Conservation (phyloP, 2,113 vertebrate species). For the Muntiacus muntjak region DNA sequence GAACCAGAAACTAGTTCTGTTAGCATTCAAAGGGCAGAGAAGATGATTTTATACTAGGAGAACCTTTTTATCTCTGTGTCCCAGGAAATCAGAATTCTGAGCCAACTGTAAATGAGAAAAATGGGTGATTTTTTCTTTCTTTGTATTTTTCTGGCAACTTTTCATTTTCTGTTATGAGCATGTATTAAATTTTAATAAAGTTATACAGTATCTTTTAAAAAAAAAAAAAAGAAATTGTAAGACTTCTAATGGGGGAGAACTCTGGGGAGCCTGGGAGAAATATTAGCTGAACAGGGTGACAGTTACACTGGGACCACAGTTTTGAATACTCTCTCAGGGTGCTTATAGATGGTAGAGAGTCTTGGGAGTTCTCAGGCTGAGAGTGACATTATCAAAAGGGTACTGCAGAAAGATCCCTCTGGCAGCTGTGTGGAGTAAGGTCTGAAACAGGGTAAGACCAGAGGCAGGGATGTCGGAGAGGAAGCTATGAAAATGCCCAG, state of each 20-base stretch:
- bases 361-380: neutral
- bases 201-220: too few species aligned
- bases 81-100: too few species aligned
- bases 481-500: neutral
- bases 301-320: neutral
- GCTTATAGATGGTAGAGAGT: neutral
- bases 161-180: too few species aligned
- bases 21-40: too few species aligned
- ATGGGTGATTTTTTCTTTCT: too few species aligned
- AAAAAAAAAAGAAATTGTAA: neutral
- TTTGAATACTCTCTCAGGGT: neutral
- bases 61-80: too few species aligned
- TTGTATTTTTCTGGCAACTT: too few species aligned
- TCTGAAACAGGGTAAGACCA: neutral
- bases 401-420: neutral
- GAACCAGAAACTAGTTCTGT: too few species aligned
- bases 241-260: neutral
- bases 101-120: too few species aligned
- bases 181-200: too few species aligned
- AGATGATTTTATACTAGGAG: too few species aligned
- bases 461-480: neutral
- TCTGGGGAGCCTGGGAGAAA: neutral
- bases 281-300: neutral
- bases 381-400: neutral
- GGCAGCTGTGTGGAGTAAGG: neutral